Evolutionary conservation across 2,113 vertebrate genomes (phyloP).

Genomic region (Lophochroa leadbeateri): DNA sequence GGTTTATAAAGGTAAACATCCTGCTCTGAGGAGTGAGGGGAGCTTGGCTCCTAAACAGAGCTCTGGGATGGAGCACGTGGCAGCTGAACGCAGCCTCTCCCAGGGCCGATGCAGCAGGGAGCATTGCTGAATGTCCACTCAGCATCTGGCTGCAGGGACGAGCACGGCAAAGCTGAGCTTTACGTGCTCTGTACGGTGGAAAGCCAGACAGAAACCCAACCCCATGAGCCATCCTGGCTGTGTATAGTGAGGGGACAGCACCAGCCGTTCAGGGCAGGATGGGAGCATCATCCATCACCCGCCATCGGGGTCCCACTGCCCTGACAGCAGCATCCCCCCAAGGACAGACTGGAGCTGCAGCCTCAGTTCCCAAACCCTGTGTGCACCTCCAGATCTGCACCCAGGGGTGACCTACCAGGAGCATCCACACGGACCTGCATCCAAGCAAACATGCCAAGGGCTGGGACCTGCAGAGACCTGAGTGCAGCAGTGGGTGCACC

Average conservation of each 20-base stretch:
- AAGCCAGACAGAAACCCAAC: background rate
- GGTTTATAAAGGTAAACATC: background rate
- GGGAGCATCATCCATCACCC: background rate
- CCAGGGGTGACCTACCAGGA: background rate
- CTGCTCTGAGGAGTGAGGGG: background rate
- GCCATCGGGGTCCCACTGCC: accelerated
- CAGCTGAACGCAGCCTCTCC: background rate
- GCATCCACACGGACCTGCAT: background rate
- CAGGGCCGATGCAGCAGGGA: background rate
- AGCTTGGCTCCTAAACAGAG: background rate
- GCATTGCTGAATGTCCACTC: accelerated
- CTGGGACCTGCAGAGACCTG: background rate
- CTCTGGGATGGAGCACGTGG: background rate
- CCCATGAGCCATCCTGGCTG: accelerated
- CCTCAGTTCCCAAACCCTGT: background rate
- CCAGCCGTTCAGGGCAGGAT: background rate
- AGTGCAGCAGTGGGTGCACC: background rate
- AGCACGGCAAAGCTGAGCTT: background rate
- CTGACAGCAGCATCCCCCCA: background rate
- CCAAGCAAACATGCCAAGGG: background rate
- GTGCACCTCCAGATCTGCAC: background rate
- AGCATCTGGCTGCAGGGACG: background rate
- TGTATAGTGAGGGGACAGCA: background rate
- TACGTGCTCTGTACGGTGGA: accelerated
- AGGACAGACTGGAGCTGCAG: background rate